These are phyloP conservation scores for Lepidurus arcticus DNA, from an alignment of 1,140 invertebrate genomes.

Conservation along the genomic window DNA sequence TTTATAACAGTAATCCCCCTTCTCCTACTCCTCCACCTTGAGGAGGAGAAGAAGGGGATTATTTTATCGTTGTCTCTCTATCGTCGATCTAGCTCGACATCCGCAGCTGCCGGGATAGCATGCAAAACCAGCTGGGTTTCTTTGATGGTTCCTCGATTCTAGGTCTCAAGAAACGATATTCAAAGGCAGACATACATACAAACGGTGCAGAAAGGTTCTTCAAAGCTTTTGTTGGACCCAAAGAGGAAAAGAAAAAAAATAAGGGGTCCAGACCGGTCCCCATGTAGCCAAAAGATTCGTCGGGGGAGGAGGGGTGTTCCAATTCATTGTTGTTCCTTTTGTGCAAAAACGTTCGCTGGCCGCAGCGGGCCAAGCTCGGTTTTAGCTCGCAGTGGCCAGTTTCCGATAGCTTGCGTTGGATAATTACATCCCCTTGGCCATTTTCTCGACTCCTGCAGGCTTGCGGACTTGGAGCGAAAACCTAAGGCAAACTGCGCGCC, in stretches of 20 bases:
- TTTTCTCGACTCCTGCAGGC: not conserved
- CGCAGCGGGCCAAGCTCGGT: not conserved
- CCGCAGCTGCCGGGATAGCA: constrained; percentile 2
- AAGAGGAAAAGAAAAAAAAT: not conserved
- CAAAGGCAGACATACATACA: constrained; percentile 15
- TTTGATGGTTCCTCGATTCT: constrained; percentile 1
- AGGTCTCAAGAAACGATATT: constrained; percentile 19
- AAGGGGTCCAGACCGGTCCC: not conserved
- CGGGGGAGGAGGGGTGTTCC: not conserved
- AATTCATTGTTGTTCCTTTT: not conserved
- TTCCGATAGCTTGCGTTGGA: not conserved
- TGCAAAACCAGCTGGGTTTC: constrained; percentile 10
- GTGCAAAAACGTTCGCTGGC: constrained; percentile 9
- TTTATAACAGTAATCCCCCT: constrained; percentile 12
- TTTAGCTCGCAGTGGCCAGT: not conserved
- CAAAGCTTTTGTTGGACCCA: not conserved
- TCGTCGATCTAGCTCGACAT: not conserved
- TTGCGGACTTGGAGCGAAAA: not conserved
- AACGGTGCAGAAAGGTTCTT: not conserved
- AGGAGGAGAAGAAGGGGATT: not conserved
- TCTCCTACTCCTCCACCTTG: not conserved
- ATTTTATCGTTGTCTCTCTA: not conserved
- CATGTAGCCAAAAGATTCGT: not conserved
- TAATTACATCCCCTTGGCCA: not conserved
- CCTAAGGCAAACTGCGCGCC: constrained; percentile 7